Evolutionary conservation across 2,797 vertebrate species (phyloP).

Genomic region (Scarus forsteni): DNA sequence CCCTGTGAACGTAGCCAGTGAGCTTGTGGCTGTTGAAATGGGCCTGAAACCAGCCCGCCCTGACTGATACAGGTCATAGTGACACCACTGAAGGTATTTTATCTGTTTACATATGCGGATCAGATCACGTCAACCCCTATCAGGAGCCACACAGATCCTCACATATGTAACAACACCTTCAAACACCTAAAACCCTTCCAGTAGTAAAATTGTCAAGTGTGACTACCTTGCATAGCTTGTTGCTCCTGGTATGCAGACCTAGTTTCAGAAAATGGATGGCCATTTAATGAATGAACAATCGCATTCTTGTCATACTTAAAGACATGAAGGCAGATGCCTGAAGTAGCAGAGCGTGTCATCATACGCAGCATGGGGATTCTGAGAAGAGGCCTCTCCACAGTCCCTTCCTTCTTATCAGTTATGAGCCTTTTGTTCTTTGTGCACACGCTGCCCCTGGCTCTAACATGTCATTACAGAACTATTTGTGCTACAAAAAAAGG

Average conservation of each 20-base stretch:
- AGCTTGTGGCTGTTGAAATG: too few relatives aligned
- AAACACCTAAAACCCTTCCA: neutral
- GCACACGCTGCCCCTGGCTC: conserved; percentile 36
- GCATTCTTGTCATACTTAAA: conserved; percentile 60
- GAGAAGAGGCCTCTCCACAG: conserved; percentile 37
- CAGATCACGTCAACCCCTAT: neutral
- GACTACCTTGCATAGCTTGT: neutral
- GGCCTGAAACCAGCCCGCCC: too few relatives aligned
- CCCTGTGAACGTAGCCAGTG: too few relatives aligned
- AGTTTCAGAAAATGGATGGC: neutral
- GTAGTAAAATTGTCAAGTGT: neutral
- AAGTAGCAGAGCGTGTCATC: conserved; percentile 57
- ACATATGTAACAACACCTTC: neutral
- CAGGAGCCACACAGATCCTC: too few relatives aligned
- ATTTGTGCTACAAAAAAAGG: conserved; percentile 64
- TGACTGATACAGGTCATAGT: too few relatives aligned
- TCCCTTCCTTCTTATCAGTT: conserved; percentile 55
- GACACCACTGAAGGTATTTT: neutral
- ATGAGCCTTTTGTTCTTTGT: conserved; percentile 64
- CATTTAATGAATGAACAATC: conserved; percentile 65
- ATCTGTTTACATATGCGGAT: neutral
- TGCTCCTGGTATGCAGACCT: neutral
- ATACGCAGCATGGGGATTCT: conserved; percentile 43
- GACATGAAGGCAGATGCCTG: conserved; percentile 62
- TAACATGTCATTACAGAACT: conserved; percentile 53